Evolutionary conservation across 2,113 vertebrate species (phyloP), one percentile per base, ranked within the genome.

Genomic region (Nannobrachium achirus): DNA sequence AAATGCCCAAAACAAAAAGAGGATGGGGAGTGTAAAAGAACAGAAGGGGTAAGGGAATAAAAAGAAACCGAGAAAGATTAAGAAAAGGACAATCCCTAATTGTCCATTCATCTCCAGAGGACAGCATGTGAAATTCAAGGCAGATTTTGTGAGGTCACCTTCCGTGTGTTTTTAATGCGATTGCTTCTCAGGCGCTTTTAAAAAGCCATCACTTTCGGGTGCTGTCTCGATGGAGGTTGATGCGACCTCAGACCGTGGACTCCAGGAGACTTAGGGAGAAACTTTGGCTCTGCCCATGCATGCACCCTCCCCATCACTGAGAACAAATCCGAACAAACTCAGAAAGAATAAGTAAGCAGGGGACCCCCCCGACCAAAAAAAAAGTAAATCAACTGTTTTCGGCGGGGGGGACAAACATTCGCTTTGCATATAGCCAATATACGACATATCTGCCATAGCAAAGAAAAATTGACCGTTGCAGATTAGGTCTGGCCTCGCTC

Each of bases 281-380:
- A 65, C 60, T 77, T 85, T 77, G 67, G 67, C 18, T 46, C 41
- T 63, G 20, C 57, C 65, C 55, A n/a, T n/a, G n/a, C n/a, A n/a
- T n/a, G n/a, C n/a, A 67, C 66, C 77, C 45, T 70, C 73, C 76
- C 73, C 69, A 58, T 41, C 69, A 62, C 63, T 62, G 56, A 73
- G 74, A 63, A 66, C 15, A 65, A 79, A 56, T 63, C 73, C 52
- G 46, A 3, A 46, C 33, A 63, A 62, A 59, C 76, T 72, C 62
- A 42, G 39, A 49, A 53, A 57, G 56, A 69, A 63, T 70, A 60
- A 68, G 49, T 49, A 63, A 70, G 72, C 52, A 51, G 67, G 71
- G 25, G 13, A 15, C 49, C 38, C 15, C 10, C 15, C 16, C 16
- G 20, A 39, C 49, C 51, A 50, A 65, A 58, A 48, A 71, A 73